Percentiles rank a stretch among this genome's conserved stretches.
Conservation (phyloP, 2,888 invertebrate species). For the Ectobius pallidus region DNA sequence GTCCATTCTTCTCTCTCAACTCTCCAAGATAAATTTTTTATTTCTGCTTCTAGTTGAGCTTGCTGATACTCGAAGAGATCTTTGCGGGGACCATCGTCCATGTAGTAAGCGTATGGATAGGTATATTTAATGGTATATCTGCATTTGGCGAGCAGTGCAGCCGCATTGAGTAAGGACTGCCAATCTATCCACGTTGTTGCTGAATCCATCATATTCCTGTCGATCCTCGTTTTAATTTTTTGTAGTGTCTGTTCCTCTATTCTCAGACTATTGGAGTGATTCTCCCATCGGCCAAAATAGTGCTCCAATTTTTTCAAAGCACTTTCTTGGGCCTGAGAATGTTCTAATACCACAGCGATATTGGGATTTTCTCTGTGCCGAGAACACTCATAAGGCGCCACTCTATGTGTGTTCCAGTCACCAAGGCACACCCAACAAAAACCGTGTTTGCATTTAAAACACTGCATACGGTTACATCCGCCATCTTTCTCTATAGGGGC, state of each 20-base stretch:
- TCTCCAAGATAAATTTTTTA: slow-evolving; percentile 99
- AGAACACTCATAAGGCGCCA: slow-evolving; percentile 99
- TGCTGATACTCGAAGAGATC: slow-evolving; percentile 84
- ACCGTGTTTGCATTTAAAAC: slow-evolving; percentile 95
- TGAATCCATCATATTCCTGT: slow-evolving; percentile 94
- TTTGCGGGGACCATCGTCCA: slow-evolving; percentile 92
- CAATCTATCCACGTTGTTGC: slow-evolving; percentile 99
- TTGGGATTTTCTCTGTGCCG: slow-evolving; percentile 98
- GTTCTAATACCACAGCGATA: slow-evolving; percentile 89
- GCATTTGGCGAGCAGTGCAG: slow-evolving; percentile 90
- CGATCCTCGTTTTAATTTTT: slow-evolving; percentile 86
- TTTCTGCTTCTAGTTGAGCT: slow-evolving; percentile 98
- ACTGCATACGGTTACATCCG: slow-evolving; percentile 99
- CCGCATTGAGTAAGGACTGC: slow-evolving; percentile 97
- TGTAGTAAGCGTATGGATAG: slow-evolving; percentile 98
- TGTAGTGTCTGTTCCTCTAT: slow-evolving; percentile 94
- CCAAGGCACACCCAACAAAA: slow-evolving; percentile 99
- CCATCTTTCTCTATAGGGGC: slow-evolving; percentile 99
- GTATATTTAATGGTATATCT: slow-evolving; percentile 98
- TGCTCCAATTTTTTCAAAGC: slow-evolving; percentile 97
- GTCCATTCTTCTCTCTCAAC: slow-evolving; percentile 98
- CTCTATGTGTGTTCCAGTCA: slow-evolving; percentile 98
- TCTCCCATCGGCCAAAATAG: slow-evolving; percentile 99
- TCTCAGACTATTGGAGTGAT: slow-evolving; percentile 96
- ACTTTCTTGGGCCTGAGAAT: slow-evolving; percentile 91